These are phyloP conservation scores for Limenitis camilla DNA, from an alignment of 2,888 invertebrate genomes.

Conservation along the genomic window DNA sequence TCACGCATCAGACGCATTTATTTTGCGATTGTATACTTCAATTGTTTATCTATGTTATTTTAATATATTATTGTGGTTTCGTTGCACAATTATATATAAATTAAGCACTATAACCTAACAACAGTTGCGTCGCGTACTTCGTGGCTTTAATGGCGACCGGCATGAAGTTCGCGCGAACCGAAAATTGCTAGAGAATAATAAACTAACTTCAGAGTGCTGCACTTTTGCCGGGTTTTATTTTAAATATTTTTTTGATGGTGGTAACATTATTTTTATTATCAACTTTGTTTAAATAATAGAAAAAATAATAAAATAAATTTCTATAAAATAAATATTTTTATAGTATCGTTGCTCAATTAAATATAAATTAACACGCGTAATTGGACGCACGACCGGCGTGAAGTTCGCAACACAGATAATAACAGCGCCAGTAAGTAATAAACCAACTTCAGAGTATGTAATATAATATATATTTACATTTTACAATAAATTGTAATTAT, in stretches of 20 bases:
- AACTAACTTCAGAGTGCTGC: constrained; percentile 47
- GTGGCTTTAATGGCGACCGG: constrained; percentile 74
- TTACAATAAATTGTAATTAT: too few species aligned
- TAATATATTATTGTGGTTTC: constrained; percentile 36
- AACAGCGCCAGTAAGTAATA: too few species aligned
- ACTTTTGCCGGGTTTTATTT: constrained; percentile 39
- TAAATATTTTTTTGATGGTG: constrained; percentile 25
- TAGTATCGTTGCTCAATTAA: too few species aligned
- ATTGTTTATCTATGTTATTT: constrained; percentile 32
- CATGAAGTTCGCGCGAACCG: constrained; percentile 45
- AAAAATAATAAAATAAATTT: too few species aligned
- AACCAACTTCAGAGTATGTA: too few species aligned
- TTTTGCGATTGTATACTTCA: constrained; percentile 35
- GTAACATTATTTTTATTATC: neutral
- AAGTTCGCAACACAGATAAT: too few species aligned
- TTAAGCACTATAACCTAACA: constrained; percentile 62
- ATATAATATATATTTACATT: too few species aligned
- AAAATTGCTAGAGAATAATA: constrained; percentile 29
- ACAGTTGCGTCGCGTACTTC: constrained; percentile 33
- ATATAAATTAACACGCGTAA: too few species aligned
- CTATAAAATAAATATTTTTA: too few species aligned
- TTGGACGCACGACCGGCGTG: too few species aligned
- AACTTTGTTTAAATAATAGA: too few species aligned
- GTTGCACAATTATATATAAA: constrained; percentile 47
- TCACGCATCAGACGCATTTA: constrained; percentile 48